phyloP scores from a whole-genome alignment of 1,140 invertebrate genomes.

The Cataglyphis hispanica region DNA sequence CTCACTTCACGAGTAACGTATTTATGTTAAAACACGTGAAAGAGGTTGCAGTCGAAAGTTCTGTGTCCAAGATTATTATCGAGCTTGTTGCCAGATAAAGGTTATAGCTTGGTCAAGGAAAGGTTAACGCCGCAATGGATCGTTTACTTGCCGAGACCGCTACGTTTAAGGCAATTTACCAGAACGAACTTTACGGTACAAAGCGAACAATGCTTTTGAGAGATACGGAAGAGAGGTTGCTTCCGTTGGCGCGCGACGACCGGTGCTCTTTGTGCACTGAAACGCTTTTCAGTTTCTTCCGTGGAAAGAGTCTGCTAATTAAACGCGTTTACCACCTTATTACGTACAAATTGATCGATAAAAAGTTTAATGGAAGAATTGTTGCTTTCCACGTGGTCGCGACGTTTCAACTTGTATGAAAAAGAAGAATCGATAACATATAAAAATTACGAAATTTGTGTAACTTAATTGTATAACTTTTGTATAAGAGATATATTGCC shows the following conservation, averaged over 20 bases:
- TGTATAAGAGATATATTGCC: neutral
- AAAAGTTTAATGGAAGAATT: neutral
- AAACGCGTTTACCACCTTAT: slow-evolving; percentile 42
- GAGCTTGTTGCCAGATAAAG: slow-evolving; percentile 57
- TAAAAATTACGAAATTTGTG: neutral
- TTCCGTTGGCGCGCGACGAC: slow-evolving; percentile 20
- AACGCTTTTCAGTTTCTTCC: slow-evolving; percentile 23
- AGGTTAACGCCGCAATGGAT: slow-evolving; percentile 62
- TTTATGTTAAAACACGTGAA: neutral
- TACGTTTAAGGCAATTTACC: slow-evolving; percentile 71
- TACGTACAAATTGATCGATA: slow-evolving; percentile 24
- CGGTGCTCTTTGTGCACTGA: slow-evolving; percentile 18
- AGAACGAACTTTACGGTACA: slow-evolving; percentile 69
- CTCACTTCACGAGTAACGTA: neutral
- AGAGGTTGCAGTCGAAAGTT: no score
- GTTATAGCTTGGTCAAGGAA: slow-evolving; percentile 55
- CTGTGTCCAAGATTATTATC: slow-evolving; percentile 47
- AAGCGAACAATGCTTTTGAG: slow-evolving; percentile 62
- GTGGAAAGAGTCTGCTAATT: slow-evolving; percentile 37
- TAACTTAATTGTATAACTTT: no score
- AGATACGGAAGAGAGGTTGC: slow-evolving; percentile 50
- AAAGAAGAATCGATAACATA: neutral
- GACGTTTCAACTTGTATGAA: neutral
- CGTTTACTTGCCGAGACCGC: slow-evolving; percentile 52
- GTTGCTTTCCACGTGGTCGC: neutral